Evolutionary conservation across 1,140 invertebrate genomes (phyloP).

Genomic region (Apolygus lucorum): DNA sequence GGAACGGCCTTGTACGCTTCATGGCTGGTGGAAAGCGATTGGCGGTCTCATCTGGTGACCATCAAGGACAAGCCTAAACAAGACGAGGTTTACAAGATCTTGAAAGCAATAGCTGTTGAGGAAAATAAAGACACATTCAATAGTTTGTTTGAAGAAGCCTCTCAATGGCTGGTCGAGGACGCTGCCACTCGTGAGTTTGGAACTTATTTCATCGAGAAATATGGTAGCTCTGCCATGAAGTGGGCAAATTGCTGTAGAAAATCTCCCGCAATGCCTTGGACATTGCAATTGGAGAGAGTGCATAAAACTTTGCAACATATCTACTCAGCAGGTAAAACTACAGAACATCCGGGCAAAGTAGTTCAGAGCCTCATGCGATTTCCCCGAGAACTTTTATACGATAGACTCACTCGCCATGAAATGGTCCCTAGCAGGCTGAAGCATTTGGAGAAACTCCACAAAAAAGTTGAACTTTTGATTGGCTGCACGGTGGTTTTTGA

Average conservation of each 20-base stretch:
- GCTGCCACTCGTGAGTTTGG: neutral
- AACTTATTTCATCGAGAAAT: neutral
- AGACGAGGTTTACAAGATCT: neutral
- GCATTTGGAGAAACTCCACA: neutral
- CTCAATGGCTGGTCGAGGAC: neutral
- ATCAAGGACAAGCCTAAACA: neutral
- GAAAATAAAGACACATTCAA: neutral
- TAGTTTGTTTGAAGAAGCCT: neutral
- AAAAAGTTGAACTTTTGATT: neutral
- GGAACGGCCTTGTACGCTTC: neutral
- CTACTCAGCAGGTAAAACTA: neutral
- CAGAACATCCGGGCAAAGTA: neutral
- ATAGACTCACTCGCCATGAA: neutral
- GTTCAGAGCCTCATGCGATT: neutral
- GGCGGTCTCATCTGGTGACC: neutral
- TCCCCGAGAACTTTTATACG: neutral
- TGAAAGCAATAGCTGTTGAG: neutral
- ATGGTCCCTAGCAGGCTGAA: neutral
- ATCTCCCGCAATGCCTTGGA: neutral
- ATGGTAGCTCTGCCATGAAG: neutral
- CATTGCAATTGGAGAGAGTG: neutral
- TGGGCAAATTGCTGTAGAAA: neutral
- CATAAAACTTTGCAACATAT: neutral
- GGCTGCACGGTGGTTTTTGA: too few relatives aligned
- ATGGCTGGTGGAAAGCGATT: neutral